Evolutionary conservation across 2,797 vertebrate species (phyloP).

Genomic region (Arrhamphus sclerolepis): DNA sequence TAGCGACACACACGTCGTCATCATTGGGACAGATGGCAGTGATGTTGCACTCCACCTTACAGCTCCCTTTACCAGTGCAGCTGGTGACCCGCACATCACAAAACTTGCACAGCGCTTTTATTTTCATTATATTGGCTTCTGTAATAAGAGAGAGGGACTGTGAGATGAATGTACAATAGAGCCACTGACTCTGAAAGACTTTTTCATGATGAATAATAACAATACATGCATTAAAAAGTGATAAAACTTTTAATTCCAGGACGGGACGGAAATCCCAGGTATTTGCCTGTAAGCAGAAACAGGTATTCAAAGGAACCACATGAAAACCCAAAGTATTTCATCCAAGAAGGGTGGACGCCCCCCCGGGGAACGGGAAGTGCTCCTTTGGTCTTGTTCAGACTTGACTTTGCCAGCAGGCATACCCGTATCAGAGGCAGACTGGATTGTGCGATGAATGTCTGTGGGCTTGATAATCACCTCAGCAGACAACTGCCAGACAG

Average conservation of each 20-base stretch:
- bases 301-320: conserved; percentile 29
- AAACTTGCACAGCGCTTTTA: conserved; percentile 67
- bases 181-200: too few species aligned
- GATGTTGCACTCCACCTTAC: conserved; percentile 59
- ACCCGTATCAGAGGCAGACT: conserved; percentile 60
- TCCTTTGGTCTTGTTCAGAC: conserved; percentile 65
- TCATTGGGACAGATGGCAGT: conserved; percentile 60
- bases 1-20: conserved; percentile 73
- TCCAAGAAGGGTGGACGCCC: conserved; percentile 30
- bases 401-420: conserved; percentile 63
- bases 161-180: not conserved
- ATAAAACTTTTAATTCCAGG: too few species aligned
- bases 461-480: conserved; percentile 70
- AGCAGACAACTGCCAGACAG: conserved; percentile 72
- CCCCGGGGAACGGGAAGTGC: conserved; percentile 41
- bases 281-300: conserved; percentile 29
- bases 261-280: not conserved
- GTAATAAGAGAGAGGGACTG: not conserved
- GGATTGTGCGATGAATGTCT: conserved; percentile 63
- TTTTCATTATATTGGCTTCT: conserved; percentile 41
- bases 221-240: too few species aligned
- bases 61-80: conserved; percentile 65
- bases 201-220: too few species aligned
- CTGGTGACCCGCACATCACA: conserved; percentile 65
- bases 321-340: conserved; percentile 45